These are phyloP conservation scores for Chamaea fasciata DNA, from an alignment of 2,113 vertebrate genomes.

Conservation along the genomic window DNA sequence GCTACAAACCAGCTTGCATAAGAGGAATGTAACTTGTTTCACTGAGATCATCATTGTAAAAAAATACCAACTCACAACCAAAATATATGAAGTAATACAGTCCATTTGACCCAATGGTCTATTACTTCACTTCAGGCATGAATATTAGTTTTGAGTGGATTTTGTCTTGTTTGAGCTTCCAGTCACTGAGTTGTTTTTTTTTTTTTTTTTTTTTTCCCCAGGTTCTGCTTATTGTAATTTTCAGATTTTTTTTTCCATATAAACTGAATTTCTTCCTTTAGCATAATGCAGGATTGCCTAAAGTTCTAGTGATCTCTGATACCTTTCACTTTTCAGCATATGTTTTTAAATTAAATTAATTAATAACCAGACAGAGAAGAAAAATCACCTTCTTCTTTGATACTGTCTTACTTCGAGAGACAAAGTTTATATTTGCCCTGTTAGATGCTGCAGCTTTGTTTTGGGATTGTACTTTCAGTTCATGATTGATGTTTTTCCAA, in stretches of 20 bases:
- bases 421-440: neutral
- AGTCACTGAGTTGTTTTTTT: neutral
- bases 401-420: neutral
- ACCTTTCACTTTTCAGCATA: neutral
- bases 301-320: neutral
- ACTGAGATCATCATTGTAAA: neutral
- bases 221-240: neutral
- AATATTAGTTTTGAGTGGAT: neutral
- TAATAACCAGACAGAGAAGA: neutral
- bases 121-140: neutral
- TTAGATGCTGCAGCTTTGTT: neutral
- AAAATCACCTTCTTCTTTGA: neutral
- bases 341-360: neutral
- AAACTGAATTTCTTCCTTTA: neutral
- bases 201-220: neutral
- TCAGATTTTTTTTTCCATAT: neutral
- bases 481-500: neutral
- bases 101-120: neutral
- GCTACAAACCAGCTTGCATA: neutral
- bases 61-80: neutral
- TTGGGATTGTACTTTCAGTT: neutral
- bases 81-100: neutral
- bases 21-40: neutral
- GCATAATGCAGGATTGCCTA: neutral
- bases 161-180: neutral